These are phyloP conservation scores for Xylophagus ater DNA, from an alignment of 2,888 invertebrate species.

Conservation along the genomic window DNA sequence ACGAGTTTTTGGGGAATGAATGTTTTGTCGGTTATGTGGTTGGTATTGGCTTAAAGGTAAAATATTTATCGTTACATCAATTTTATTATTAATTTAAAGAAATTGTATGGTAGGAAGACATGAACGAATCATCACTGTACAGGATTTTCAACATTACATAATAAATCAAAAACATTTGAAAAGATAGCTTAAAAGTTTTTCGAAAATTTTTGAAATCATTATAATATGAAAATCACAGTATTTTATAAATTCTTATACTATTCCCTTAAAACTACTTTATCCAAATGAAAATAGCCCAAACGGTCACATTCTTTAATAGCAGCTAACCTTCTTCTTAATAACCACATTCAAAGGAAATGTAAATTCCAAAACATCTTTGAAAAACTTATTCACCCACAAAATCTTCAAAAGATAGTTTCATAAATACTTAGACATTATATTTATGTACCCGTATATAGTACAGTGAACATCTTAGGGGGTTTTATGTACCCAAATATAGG, in stretches of 20 bases:
- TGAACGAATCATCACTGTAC: too few relatives aligned
- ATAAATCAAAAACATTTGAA: too few relatives aligned
- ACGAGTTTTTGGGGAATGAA: too few relatives aligned
- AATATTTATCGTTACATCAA: too few relatives aligned
- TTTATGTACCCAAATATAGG: not conserved
- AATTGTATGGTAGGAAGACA: too few relatives aligned
- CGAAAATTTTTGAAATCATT: too few relatives aligned
- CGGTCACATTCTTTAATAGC: constrained; percentile 4
- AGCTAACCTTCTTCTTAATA: constrained; percentile 9
- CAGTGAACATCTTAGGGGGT: not conserved
- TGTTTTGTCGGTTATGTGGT: constrained; percentile 7
- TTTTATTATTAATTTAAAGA: too few relatives aligned
- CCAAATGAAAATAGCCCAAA: not conserved
- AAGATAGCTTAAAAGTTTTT: too few relatives aligned
- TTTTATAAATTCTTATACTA: not conserved
- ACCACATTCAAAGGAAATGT: constrained; percentile 19
- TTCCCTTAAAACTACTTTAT: not conserved
- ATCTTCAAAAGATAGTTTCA: constrained; percentile 16
- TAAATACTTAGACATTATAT: constrained; percentile 3
- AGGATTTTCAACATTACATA: too few relatives aligned
- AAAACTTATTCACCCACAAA: constrained; percentile 19
- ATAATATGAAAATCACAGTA: too few relatives aligned
- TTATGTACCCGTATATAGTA: not conserved
- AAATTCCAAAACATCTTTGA: constrained; percentile 15
- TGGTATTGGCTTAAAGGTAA: constrained; percentile 7